Percentiles rank a stretch among this genome's conserved stretches.
phyloP scores from a whole-genome alignment of 1,140 invertebrate genomes.

The Tetragnatha versicolor region DNA sequence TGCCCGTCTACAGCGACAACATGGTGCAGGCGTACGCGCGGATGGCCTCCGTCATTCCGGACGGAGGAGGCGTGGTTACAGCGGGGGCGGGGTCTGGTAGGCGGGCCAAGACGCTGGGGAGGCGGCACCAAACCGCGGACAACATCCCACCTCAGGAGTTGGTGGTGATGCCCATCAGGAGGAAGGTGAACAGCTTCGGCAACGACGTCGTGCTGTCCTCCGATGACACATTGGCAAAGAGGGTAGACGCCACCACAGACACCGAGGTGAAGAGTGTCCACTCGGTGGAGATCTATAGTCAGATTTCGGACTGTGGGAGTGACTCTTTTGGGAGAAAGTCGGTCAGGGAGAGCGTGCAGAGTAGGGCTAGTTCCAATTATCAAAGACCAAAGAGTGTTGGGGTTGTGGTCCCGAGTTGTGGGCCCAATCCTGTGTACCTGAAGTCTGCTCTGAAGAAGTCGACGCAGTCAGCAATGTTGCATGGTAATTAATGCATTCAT shows the following conservation, averaged over 20 bases:
- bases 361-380: neutral
- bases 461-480: constrained; percentile 23
- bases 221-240: neutral
- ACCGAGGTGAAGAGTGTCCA: neutral
- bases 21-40: constrained; percentile 47
- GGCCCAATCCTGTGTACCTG: constrained; percentile 34
- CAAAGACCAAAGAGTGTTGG: constrained; percentile 49
- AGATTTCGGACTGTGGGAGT: neutral
- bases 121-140: constrained; percentile 2
- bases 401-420: constrained; percentile 27
- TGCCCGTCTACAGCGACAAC: constrained; percentile 42
- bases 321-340: neutral
- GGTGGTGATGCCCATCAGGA: neutral
- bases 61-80: neutral
- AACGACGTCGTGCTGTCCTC: neutral
- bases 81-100: constrained; percentile 14
- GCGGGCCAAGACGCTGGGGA: constrained; percentile 11
- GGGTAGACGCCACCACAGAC: neutral
- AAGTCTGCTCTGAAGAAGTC: constrained; percentile 47
- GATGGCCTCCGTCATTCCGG: constrained; percentile 44
- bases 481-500: no score
- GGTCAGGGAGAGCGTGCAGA: constrained; percentile 3
- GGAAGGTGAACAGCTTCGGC: neutral
- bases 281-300: constrained; percentile 26
- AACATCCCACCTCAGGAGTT: no score